These are phyloP conservation scores for Regulus satrapa DNA, from an alignment of 2,113 vertebrate species.

Conservation along the genomic window DNA sequence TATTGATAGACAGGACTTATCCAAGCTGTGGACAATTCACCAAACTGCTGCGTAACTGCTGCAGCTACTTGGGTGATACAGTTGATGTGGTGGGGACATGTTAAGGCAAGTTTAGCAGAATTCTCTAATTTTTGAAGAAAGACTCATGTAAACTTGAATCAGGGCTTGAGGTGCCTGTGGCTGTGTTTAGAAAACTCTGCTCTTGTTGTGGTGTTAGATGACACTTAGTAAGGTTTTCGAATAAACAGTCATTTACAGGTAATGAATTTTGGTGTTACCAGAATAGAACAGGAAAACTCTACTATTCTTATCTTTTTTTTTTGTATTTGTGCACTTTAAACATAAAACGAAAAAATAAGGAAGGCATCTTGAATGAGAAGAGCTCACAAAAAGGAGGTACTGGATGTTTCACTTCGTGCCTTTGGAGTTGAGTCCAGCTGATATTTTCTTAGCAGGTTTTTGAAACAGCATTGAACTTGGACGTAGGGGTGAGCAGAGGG, in stretches of 20 bases:
- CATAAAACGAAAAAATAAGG: neutral
- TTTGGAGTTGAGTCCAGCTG: neutral
- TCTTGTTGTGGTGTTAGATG: neutral
- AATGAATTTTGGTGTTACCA: neutral
- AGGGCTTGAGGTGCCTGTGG: neutral
- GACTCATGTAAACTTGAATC: neutral
- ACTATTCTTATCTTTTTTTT: neutral
- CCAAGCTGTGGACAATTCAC: neutral
- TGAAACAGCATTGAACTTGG: neutral
- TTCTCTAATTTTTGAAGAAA: neutral
- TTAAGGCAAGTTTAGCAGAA: neutral
- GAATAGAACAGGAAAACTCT: neutral
- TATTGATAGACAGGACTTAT: neutral
- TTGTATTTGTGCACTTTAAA: neutral
- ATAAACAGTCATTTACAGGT: neutral
- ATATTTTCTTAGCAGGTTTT: neutral
- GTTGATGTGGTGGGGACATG: neutral
- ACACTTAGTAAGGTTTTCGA: neutral
- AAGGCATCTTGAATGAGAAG: neutral
- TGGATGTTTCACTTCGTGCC: neutral
- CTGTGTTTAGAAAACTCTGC: neutral
- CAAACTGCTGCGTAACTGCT: neutral
- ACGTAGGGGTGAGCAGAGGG: neutral
- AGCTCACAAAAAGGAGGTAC: neutral
- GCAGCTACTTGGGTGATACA: neutral